These are phyloP conservation scores for Drymodes brunneopygia DNA, from an alignment of 2,113 vertebrate genomes.

Conservation along the genomic window DNA sequence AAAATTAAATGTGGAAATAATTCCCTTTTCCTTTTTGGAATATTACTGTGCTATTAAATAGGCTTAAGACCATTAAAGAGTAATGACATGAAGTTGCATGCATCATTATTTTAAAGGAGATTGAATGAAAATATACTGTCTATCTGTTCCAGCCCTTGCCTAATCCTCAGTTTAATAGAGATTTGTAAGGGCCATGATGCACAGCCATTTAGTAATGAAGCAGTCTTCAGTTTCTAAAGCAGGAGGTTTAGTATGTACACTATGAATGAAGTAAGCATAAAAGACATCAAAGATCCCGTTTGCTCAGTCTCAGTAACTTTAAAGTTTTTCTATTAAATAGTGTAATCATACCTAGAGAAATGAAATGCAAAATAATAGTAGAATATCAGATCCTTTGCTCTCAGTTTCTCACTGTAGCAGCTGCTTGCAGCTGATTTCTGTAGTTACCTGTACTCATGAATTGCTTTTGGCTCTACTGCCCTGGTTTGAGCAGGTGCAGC, in stretches of 20 bases:
- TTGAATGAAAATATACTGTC: constrained; percentile 67
- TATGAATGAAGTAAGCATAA: background rate
- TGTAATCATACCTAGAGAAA: background rate
- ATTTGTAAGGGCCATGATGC: constrained; percentile 1
- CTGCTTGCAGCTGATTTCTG: background rate
- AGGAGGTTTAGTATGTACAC: background rate
- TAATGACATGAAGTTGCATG: constrained; percentile 73
- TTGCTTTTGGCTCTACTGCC: background rate
- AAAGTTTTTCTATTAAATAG: background rate
- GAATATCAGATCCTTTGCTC: background rate
- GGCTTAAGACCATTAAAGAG: constrained; percentile 74
- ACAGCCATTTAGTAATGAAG: constrained; percentile 43
- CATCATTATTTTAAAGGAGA: constrained; percentile 75
- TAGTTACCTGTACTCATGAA: background rate
- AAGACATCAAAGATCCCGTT: background rate
- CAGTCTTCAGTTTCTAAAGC: constrained; percentile 36
- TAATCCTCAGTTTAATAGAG: constrained; percentile 62
- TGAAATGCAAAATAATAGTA: background rate
- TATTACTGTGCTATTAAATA: constrained; percentile 77
- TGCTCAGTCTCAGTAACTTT: background rate
- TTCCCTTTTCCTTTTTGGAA: constrained; percentile 70
- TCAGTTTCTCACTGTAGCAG: background rate
- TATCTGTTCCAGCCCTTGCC: constrained; percentile 50
- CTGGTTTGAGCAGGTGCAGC: background rate
- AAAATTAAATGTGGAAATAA: constrained; percentile 77